These are phyloP conservation scores for Amphipoea lucens DNA, from an alignment of 2,888 invertebrate genomes.

Conservation along the genomic window DNA sequence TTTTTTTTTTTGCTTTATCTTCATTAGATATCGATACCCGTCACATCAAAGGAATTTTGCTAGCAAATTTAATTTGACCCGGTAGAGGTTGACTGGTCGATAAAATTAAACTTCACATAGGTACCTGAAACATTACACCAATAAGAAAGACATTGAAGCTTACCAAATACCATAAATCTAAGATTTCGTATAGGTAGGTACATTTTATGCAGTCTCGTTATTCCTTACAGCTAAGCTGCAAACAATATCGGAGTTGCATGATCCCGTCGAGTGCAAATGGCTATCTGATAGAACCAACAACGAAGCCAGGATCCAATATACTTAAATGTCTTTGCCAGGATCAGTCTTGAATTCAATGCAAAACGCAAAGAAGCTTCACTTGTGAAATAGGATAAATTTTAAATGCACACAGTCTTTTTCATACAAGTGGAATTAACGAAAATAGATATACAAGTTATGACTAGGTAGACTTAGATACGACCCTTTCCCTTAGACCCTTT, in stretches of 20 bases:
- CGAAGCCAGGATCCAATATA: slow-evolving; percentile 10
- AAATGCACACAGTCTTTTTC: background rate
- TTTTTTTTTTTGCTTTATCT: too few species aligned
- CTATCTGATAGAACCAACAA: slow-evolving; percentile 35
- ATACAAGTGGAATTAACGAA: background rate
- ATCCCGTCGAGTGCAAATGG: slow-evolving; percentile 23
- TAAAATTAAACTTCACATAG: background rate
- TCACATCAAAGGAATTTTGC: too few species aligned
- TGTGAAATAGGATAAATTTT: background rate
- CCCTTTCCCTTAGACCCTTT: background rate
- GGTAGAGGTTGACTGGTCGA: background rate
- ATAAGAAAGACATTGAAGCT: background rate
- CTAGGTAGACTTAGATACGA: background rate
- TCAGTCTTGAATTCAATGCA: slow-evolving; percentile 8
- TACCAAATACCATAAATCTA: background rate
- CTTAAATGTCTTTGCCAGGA: slow-evolving; percentile 7
- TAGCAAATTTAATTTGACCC: too few species aligned
- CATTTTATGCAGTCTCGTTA: slow-evolving; percentile 16
- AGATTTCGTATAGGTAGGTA: background rate
- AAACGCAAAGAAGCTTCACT: slow-evolving; percentile 8
- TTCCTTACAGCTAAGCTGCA: slow-evolving; percentile 18
- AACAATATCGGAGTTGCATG: slow-evolving; percentile 41
- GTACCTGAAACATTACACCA: background rate
- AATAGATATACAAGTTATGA: background rate
- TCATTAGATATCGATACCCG: too few species aligned